phyloP scores from a whole-genome alignment of 2,113 vertebrate genomes.

The Balaeniceps rex region DNA sequence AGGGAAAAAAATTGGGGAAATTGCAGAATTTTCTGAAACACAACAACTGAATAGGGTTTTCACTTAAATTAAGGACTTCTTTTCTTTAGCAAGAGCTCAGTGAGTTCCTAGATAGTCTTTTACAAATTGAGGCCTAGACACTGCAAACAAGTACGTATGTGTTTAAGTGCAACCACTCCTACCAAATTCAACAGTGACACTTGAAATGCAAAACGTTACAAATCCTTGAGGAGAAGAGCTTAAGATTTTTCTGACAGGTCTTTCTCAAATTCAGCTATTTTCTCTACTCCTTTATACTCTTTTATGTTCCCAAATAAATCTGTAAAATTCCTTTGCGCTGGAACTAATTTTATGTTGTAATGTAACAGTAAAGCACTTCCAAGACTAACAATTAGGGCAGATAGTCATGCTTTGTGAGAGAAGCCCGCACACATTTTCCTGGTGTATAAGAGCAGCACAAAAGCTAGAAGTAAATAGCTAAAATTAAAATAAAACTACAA shows the following conservation, averaged over 20 bases:
- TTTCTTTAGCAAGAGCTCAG: not conserved
- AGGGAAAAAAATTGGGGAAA: not conserved
- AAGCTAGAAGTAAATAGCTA: not conserved
- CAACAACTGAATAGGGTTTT: not conserved
- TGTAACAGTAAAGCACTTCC: not conserved
- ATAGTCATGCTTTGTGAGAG: not conserved
- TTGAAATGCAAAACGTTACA: not conserved
- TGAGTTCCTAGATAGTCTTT: not conserved
- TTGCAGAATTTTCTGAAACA: not conserved
- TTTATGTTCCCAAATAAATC: not conserved
- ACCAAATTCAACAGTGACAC: not conserved
- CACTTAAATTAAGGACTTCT: not conserved
- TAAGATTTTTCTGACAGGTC: not conserved
- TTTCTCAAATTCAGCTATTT: not conserved
- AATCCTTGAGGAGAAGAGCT: not conserved
- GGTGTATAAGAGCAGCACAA: not conserved
- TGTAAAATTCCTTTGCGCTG: not conserved
- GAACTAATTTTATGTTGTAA: constrained; percentile 6
- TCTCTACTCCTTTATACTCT: not conserved
- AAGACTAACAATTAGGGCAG: not conserved
- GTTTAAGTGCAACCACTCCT: not conserved
- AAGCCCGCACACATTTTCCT: not conserved
- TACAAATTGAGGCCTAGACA: not conserved
- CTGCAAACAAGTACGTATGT: not conserved
- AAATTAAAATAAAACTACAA: not conserved